Evolutionary conservation across 2,888 invertebrate genomes (phyloP).

Genomic region (Miltochrista miniata): DNA sequence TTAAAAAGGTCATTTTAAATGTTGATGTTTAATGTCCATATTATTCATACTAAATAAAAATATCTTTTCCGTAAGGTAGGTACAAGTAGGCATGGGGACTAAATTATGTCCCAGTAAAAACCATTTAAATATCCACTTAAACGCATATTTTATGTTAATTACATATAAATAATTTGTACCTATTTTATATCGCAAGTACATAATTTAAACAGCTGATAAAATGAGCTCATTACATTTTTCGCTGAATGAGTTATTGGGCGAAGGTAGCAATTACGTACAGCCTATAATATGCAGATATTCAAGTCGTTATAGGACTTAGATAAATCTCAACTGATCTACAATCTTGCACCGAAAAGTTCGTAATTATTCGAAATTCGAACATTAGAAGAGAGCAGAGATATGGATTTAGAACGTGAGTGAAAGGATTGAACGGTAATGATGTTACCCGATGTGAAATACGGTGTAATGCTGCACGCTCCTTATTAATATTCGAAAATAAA

Average conservation of each 20-base stretch:
- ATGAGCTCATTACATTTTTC: constrained; percentile 35
- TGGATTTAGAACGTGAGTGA: constrained; percentile 34
- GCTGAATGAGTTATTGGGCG: constrained; percentile 34
- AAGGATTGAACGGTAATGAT: constrained; percentile 52
- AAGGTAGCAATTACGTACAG: constrained; percentile 36
- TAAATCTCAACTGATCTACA: constrained; percentile 50
- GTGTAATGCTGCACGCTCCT: constrained; percentile 78
- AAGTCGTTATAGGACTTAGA: constrained; percentile 43
- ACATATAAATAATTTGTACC: neutral
- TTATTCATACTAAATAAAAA: too few relatives aligned
- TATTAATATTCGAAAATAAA: constrained; percentile 82
- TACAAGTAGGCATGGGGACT: too few relatives aligned
- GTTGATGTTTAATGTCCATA: too few relatives aligned
- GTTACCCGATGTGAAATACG: constrained; percentile 77
- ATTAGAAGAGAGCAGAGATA: constrained; percentile 50
- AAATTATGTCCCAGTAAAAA: too few relatives aligned
- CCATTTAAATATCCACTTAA: neutral
- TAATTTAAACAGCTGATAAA: constrained; percentile 10
- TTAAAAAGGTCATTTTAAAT: too few relatives aligned
- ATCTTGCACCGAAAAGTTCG: constrained; percentile 46
- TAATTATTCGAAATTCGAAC: constrained; percentile 46
- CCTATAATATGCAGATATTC: constrained; percentile 26
- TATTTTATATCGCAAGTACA: neutral
- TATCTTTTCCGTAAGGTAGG: too few relatives aligned
- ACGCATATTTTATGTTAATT: neutral